Evolutionary conservation across 2,113 vertebrate genomes (phyloP).

Genomic region (Scytalopus superciliaris): DNA sequence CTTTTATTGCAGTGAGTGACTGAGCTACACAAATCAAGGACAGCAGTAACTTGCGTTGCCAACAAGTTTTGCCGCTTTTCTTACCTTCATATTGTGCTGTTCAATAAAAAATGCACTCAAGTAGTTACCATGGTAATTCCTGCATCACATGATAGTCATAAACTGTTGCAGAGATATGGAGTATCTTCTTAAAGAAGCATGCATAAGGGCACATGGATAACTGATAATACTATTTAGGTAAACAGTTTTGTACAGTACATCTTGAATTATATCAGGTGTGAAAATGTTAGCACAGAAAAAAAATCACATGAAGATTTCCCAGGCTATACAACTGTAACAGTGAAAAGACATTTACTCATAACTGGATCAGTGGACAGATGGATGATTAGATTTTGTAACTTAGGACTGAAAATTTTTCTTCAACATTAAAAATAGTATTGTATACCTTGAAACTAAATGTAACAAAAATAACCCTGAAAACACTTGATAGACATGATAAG

Average conservation of each 20-base stretch:
- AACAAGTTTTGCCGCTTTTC: background rate
- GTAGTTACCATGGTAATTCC: conserved; percentile 50
- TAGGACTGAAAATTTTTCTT: background rate
- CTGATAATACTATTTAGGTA: background rate
- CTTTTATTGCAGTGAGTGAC: background rate
- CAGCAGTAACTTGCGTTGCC: background rate
- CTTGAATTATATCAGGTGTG: background rate
- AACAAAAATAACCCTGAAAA: background rate
- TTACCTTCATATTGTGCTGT: background rate
- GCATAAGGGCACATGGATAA: background rate
- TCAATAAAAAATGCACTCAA: background rate
- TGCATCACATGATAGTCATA: background rate
- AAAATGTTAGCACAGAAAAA: background rate
- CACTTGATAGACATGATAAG: background rate
- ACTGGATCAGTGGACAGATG: background rate
- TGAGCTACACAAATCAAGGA: background rate
- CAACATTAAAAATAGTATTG: background rate
- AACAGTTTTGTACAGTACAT: background rate
- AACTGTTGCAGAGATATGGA: background rate
- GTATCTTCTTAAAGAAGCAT: background rate
- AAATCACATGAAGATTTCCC: background rate
- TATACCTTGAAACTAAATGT: background rate
- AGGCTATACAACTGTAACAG: background rate
- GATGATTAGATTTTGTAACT: background rate
- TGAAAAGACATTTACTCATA: background rate